phyloP scores from a whole-genome alignment of 2,797 vertebrate genomes.

The Triplophysa bombifrons region DNA sequence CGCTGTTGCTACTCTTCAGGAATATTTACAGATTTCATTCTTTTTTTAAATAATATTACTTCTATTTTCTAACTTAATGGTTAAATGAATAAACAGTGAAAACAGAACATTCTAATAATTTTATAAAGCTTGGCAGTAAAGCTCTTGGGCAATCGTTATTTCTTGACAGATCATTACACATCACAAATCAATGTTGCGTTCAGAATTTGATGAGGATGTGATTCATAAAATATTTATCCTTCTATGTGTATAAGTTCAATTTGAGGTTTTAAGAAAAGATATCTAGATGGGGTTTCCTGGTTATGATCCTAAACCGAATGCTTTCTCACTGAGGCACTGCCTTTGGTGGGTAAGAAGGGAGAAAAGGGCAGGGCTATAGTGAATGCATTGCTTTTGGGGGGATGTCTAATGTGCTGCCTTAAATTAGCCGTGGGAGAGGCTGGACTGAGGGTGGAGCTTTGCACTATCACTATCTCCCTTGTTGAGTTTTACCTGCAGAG shows the following conservation, averaged over 20 bases:
- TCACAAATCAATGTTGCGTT: not conserved
- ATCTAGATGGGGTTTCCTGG: not conserved
- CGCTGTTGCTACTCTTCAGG: slow-evolving; percentile 29
- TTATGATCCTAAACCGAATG: slow-evolving; percentile 14
- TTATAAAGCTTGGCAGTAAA: not conserved
- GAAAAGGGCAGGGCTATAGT: slow-evolving; percentile 55
- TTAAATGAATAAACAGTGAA: not conserved
- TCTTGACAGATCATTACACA: not conserved
- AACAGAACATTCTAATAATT: no score
- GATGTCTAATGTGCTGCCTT: slow-evolving; percentile 77
- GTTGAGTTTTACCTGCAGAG: slow-evolving; percentile 84
- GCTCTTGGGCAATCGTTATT: not conserved
- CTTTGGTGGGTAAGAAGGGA: slow-evolving; percentile 38
- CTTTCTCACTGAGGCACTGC: slow-evolving; percentile 14
- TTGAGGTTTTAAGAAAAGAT: not conserved
- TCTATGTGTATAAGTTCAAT: not conserved
- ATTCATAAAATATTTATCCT: not conserved
- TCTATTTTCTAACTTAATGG: not conserved
- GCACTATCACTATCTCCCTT: slow-evolving; percentile 74
- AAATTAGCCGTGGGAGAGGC: slow-evolving; percentile 80
- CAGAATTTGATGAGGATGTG: not conserved
- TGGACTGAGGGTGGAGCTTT: slow-evolving; percentile 78
- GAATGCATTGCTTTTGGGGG: slow-evolving; percentile 63
- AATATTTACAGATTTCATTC: not conserved
- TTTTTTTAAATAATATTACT: not conserved